A percentile compares a stretch with the other conserved stretches of the same genome.
These are phyloP conservation scores for Drosophila grimshawi DNA, from an alignment of 1,140 invertebrate genomes.

Conservation along the genomic window DNA sequence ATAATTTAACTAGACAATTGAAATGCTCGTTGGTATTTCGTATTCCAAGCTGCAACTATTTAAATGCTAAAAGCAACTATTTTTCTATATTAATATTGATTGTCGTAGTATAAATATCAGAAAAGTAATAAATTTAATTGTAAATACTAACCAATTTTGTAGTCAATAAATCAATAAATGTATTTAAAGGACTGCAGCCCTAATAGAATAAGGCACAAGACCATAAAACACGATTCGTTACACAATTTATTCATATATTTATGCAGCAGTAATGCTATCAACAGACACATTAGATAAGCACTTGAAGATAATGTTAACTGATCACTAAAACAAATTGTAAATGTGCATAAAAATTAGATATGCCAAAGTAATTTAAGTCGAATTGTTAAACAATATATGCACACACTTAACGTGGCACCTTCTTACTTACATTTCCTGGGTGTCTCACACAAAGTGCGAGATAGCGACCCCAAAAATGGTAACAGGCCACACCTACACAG, in stretches of 20 bases:
- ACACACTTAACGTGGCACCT: neutral
- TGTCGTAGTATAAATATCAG: no score
- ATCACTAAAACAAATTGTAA: constrained; percentile 1
- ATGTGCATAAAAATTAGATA: neutral
- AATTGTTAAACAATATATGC: neutral
- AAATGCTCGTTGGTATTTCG: neutral
- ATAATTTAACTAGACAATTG: constrained; percentile 12
- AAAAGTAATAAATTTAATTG: no score
- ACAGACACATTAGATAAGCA: neutral
- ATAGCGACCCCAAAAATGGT: neutral
- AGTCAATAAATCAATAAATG: no score
- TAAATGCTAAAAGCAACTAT: neutral
- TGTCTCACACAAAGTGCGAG: neutral
- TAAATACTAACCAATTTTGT: no score
- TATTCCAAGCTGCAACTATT: neutral
- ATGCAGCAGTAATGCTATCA: neutral
- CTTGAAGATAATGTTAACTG: neutral
- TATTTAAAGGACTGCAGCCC: no score
- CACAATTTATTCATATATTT: no score
- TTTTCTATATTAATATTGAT: no score
- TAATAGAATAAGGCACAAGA: no score
- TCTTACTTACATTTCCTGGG: constrained; percentile 7
- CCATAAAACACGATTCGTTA: no score
- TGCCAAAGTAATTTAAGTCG: constrained; percentile 3
- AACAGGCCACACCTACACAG: constrained; percentile 1